These are phyloP conservation scores for Platysternon megacephalum DNA, from an alignment of 2,113 vertebrate genomes.

Conservation along the genomic window DNA sequence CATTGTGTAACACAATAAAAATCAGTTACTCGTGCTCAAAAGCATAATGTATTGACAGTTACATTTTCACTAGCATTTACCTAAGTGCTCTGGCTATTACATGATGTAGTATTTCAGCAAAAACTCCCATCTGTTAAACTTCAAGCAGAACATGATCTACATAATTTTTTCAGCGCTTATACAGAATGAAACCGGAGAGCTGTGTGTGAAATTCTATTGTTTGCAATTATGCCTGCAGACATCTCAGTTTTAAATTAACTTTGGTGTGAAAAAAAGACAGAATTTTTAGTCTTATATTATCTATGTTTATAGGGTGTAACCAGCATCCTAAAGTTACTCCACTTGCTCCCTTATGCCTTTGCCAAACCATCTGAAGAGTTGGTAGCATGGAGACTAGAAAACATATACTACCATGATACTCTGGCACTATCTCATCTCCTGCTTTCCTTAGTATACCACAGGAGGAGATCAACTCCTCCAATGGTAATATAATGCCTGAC, in stretches of 20 bases:
- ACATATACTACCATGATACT: not conserved
- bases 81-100: not conserved
- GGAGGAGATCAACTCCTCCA: not conserved
- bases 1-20: not conserved
- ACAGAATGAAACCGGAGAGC: not conserved
- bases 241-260: not conserved
- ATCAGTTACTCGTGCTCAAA: not conserved
- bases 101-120: not conserved
- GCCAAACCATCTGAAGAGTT: not conserved
- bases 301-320: rapidly evolving
- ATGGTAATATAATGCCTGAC: not conserved
- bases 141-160: not conserved
- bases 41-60: not conserved
- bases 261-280: not conserved
- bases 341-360: not conserved
- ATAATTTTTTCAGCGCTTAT: not conserved
- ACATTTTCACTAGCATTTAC: not conserved
- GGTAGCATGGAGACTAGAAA: not conserved
- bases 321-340: not conserved
- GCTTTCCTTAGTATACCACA: not conserved
- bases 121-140: not conserved
- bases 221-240: not conserved
- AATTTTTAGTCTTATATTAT: not conserved
- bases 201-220: not conserved
- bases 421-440: not conserved